Conservation (phyloP, 2,113 vertebrate genomes). For the Xiphophorus hellerii region DNA sequence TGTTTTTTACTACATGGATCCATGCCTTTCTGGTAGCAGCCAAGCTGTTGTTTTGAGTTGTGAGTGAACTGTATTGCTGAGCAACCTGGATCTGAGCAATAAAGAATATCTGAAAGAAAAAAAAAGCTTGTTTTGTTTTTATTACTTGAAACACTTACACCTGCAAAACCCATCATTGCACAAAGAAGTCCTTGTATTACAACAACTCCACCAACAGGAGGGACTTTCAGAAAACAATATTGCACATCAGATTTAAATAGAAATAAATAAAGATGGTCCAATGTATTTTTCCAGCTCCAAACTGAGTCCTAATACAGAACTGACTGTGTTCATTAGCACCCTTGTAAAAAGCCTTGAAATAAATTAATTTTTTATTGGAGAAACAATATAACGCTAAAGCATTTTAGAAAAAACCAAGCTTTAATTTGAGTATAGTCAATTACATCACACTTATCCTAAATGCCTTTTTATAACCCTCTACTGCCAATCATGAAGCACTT, state of each 20-base stretch:
- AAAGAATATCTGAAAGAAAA: slow-evolving; percentile 79
- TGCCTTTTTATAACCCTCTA: background rate
- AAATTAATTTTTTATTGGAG: no score
- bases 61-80: slow-evolving; percentile 83
- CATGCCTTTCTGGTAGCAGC: slow-evolving; percentile 70
- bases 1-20: slow-evolving; percentile 53
- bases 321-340: background rate
- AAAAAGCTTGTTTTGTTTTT: slow-evolving; percentile 31
- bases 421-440: no score
- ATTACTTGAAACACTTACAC: slow-evolving; percentile 28
- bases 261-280: background rate
- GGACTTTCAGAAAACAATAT: background rate
- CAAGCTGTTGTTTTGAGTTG: slow-evolving; percentile 77
- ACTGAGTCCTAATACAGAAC: background rate
- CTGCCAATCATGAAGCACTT: background rate
- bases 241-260: background rate
- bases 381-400: background rate
- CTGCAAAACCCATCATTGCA: slow-evolving; percentile 5
- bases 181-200: background rate
- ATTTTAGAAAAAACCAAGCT: background rate
- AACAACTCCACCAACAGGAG: background rate
- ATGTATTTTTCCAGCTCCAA: background rate
- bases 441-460: no score
- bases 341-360: background rate
- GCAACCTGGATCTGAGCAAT: slow-evolving; percentile 85